Evolutionary conservation across 2,888 invertebrate species (phyloP).

Genomic region (Drosophila dives): DNA sequence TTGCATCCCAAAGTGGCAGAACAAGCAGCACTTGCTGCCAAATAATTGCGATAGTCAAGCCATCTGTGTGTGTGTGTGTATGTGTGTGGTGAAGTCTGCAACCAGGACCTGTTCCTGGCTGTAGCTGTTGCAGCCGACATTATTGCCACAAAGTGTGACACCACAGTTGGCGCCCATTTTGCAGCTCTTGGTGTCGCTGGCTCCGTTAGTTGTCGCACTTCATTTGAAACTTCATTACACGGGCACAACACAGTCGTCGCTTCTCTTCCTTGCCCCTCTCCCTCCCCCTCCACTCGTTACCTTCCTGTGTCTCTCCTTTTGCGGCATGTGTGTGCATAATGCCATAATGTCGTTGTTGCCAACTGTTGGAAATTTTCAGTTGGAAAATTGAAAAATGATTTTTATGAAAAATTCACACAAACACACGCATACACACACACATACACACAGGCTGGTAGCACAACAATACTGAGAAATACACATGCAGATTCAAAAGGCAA

Average conservation of each 20-base stretch:
- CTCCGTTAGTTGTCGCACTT: constrained; percentile 79
- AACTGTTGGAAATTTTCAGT: constrained; percentile 53
- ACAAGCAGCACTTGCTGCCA: constrained; percentile 68
- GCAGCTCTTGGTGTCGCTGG: constrained; percentile 48
- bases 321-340: constrained; percentile 18
- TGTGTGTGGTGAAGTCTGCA: background rate
- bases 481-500: background rate
- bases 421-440: constrained; percentile 16
- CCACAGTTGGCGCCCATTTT: constrained; percentile 63
- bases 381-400: constrained; percentile 74
- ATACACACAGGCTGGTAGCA: constrained; percentile 17
- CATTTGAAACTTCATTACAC: constrained; percentile 78
- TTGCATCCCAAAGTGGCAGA: constrained; percentile 3
- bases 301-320: constrained; percentile 1
- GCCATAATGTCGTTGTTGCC: constrained; percentile 50
- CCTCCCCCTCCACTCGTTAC: background rate
- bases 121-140: constrained; percentile 47
- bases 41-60: constrained; percentile 64
- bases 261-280: constrained; percentile 4
- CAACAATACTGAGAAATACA: constrained; percentile 25
- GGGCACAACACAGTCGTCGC: constrained; percentile 35
- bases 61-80: constrained; percentile 47
- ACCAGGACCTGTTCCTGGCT: constrained; percentile 6
- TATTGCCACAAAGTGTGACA: constrained; percentile 77
- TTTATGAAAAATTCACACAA: constrained; percentile 62